Evolutionary conservation across 1,140 invertebrate genomes (phyloP).

Genomic region (Drosophila auraria): DNA sequence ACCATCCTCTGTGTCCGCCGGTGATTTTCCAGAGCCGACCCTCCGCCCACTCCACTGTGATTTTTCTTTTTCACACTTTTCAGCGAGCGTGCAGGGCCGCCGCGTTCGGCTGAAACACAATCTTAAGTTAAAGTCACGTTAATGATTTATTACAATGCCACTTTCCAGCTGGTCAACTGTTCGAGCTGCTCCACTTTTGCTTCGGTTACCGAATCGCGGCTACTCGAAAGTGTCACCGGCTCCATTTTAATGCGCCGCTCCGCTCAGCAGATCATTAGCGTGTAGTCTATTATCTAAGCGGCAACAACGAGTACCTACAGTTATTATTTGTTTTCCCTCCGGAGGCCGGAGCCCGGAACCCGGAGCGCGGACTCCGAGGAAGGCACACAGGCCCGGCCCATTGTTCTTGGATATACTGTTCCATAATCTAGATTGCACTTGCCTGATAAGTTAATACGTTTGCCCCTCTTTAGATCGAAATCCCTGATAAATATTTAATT

Average conservation of each 20-base stretch:
- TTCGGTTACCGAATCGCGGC: slow-evolving; percentile 44
- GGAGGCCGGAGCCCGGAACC: background rate
- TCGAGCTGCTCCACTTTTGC: slow-evolving; percentile 36
- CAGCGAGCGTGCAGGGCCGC: slow-evolving; percentile 2
- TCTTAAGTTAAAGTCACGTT: slow-evolving; percentile 72
- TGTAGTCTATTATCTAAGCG: slow-evolving; percentile 11
- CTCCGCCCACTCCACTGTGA: slow-evolving; percentile 28
- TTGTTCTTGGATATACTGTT: slow-evolving; percentile 39
- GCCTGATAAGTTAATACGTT: slow-evolving; percentile 63
- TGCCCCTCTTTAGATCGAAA: slow-evolving; percentile 62
- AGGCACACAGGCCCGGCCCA: slow-evolving; percentile 41
- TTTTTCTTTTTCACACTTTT: slow-evolving; percentile 68
- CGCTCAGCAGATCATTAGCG: slow-evolving; percentile 30
- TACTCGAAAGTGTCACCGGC: slow-evolving; percentile 39
- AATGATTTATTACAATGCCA: slow-evolving; percentile 70
- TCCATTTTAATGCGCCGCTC: slow-evolving; percentile 28
- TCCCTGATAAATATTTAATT: slow-evolving; percentile 79
- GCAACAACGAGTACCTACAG: background rate
- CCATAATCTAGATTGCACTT: slow-evolving; percentile 57
- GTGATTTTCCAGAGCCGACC: slow-evolving; percentile 25
- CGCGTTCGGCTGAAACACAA: slow-evolving; percentile 29
- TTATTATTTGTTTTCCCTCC: slow-evolving; percentile 37
- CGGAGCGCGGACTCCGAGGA: background rate
- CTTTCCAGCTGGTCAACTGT: slow-evolving; percentile 52
- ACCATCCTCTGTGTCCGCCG: background rate